Base-by-base conservation (phyloP, 2,888 invertebrate genomes). In the Drosophila barbarae region DNA sequence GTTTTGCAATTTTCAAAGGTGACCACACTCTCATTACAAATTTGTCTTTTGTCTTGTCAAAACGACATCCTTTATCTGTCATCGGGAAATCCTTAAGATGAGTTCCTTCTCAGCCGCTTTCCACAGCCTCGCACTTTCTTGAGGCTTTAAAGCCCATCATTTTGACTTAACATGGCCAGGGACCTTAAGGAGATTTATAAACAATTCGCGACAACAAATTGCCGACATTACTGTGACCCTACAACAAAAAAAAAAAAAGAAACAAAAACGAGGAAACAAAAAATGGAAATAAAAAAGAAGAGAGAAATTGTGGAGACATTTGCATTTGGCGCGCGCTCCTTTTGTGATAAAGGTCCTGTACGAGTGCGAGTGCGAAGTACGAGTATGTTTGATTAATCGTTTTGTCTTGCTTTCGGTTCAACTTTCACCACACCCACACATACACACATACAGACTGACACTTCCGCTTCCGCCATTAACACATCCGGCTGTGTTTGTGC, bases 391-490 rank as follows among this genome's bases (percentile, higher is more conserved):
- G 71, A 71, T 71, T 71, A 71, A 71, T 71, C 58, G 71, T 56
- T 65, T 70, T 69, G 55, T 51, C 55, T 56, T 71, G 53, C 38
- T 51, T 44, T 64, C 59, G 50, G 71, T 69, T 74, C 68, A 72
- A 83, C 56, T 69, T 49, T 39, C 39, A 50, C 61, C 50, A 50
- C 49, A 41, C 54, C 47, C 49, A 41, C 28, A 15, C 15, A 15
- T 1, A 28, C 44, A 44, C 30, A 32, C 18, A 57, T 44, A 53
- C 52, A 52, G 36, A 58, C 44, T 56, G 66, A 70, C 80, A 83
- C 81, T 73, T 79, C 78, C 84, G 81, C 56, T 83, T 83, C 79
- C 79, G 79, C 70, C 81, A 80, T 79, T 81, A 77, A 71, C 71
- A 79, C 79, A 83, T 77, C 79, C 79, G 84, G 52, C 50, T 46